phyloP scores from a whole-genome alignment of 2,113 vertebrate genomes.

The Tachysurus fulvidraco region DNA sequence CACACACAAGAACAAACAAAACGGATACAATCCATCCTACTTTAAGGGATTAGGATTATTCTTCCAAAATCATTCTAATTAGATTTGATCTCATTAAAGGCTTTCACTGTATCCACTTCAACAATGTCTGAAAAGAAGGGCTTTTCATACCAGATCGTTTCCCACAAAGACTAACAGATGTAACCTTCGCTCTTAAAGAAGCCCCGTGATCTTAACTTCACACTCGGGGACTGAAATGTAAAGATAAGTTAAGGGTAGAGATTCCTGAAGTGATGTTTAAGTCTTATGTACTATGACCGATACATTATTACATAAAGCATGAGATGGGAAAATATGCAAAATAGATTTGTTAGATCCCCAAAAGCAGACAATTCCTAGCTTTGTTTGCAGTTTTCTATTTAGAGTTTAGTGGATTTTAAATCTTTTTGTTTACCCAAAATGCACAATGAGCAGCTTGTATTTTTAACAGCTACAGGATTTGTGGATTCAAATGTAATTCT shows the following conservation, averaged over 20 bases:
- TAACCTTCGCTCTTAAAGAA: neutral
- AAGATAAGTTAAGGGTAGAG: neutral
- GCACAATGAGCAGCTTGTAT: neutral
- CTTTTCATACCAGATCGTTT: neutral
- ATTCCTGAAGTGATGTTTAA: neutral
- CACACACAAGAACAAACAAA: neutral
- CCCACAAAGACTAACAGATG: neutral
- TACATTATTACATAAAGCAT: neutral
- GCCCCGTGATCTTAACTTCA: neutral
- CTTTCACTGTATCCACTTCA: neutral
- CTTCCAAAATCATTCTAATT: neutral
- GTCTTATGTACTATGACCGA: neutral
- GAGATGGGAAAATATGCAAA: neutral
- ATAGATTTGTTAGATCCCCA: neutral
- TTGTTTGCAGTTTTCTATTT: neutral
- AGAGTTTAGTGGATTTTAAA: neutral
- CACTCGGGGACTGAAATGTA: neutral
- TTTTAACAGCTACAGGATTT: neutral
- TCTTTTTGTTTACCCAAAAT: neutral
- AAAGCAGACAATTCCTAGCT: neutral
- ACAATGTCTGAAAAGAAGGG: neutral
- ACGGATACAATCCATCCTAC: neutral
- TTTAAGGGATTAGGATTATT: conserved; percentile 1
- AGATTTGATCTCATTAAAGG: neutral
- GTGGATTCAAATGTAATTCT: neutral